Evolutionary conservation across 2,888 invertebrate genomes (phyloP), one percentile per base, ranked within the genome.

Genomic region (Notodonta ziczac): DNA sequence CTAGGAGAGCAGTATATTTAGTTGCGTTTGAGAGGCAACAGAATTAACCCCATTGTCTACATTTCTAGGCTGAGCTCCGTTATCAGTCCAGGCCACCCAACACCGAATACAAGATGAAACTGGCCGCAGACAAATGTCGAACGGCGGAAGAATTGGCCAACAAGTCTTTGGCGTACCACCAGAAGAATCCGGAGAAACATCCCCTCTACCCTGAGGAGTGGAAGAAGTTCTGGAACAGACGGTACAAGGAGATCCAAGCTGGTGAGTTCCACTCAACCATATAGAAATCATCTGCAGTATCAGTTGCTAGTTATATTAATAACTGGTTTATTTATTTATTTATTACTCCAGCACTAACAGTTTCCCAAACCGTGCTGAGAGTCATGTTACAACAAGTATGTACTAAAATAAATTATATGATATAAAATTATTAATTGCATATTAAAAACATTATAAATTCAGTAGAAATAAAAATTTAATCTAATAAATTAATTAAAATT

Each of bases 181-280:
- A 97, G 81, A 96, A 97, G 80, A 97, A 97, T 80, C 98, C 98
- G 0, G 98, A 98, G 82, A 97, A 97, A 72, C 98, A 98, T 88
- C 98, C 98, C 0, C 94, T 96, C 4, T 98, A 98, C 84, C 96
- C 97, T 0, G 97, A 97, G 56, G 98, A 98, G 82, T 98, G 98
- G 98, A 97, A 97, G 81, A 96, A 96, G 81, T 98, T 97, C 84
- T 98, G 98, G 98, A 97, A 97, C 84, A 94, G 95, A 10, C 95
- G 97, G 1, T 97, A 97, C 83, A 97, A 97, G 82, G 97, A 97
- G 85, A 89, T 97, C 58, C 96, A 97, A 82, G 88, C 94, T n/a
- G 93, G 95, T 91, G 62, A 69, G 81, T 67, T 10, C 4, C 32
- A 8, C 24, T 24, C 35, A 14, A 44, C 10, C 54, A 59, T 16